Base-by-base conservation (phyloP, 2,797 vertebrate genomes). In the Halcyon badia region DNA sequence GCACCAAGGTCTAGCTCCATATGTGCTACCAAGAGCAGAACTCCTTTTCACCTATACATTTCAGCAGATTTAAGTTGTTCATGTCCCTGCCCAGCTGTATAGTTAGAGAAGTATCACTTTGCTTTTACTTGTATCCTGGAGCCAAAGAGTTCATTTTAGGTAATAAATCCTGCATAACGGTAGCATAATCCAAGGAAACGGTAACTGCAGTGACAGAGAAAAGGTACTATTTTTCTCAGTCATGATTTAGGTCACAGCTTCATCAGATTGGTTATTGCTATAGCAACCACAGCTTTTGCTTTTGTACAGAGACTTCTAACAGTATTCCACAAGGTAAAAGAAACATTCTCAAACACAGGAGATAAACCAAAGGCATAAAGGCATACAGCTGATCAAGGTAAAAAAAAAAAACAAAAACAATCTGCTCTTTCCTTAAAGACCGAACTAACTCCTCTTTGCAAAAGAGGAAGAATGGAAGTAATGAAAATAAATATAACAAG, bases 191-290 rank as follows among this genome's bases (percentile, higher is more conserved):
- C 84, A 75, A 90, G 89, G 91, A 93, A 89, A 86, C 84, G 46
- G 84, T 85, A 73, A 71, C 97, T 83, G 94, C 65, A 95, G 91
- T 89, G 88, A 84, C 97, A 90, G 84, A 96, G 97, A 95, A 96
- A 97, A 98, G 97, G 97, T 98, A 89, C 96, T 72, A 79, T 98
- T 98, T 98, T 97, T 97, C 98, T 98, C 97, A 98, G 98, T 97
- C 98, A 96, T 97, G 97, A 98, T 98, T 96, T 98, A 98, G 98
- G 97, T 98, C 98, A 98, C 97, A 97, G 97, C 98, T 98, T 98
- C 96, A 97, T 98, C 98, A 98, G 97, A 98, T 98, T 98, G 98
- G 98, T 97, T 98, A 98, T 99, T 98, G 98, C 99, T 99, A 99
- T 99, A 98, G 99, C 99, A 99, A 99, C 99, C 96, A 84, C 97